Evolutionary conservation across 2,888 invertebrate genomes (phyloP).

Genomic region (Hipparchia sbordonii): DNA sequence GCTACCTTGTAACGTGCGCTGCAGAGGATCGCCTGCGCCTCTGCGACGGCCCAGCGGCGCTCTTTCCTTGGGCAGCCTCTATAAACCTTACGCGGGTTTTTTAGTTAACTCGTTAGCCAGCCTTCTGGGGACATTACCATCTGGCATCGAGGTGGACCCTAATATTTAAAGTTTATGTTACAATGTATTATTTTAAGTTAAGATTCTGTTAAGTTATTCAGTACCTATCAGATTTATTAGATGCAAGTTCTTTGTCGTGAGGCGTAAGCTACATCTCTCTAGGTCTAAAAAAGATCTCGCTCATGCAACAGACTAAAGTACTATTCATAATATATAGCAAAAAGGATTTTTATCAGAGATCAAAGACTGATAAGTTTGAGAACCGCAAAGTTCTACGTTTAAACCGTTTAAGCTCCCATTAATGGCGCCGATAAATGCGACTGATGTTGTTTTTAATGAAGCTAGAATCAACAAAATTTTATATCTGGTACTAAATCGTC

Average conservation of each 20-base stretch:
- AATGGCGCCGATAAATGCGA: slow-evolving; percentile 68
- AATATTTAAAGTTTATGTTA: no score
- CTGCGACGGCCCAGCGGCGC: slow-evolving; percentile 84
- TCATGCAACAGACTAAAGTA: no score
- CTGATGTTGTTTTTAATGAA: slow-evolving; percentile 69
- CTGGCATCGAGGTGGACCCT: no score
- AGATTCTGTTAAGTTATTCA: no score
- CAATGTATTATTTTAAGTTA: no score
- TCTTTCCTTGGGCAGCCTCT: slow-evolving; percentile 80
- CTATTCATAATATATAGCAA: no score
- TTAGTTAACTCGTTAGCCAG: slow-evolving; percentile 82
- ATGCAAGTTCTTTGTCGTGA: no score
- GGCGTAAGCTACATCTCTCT: no score
- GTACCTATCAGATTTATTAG: no score
- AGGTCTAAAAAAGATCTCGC: no score
- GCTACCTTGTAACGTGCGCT: slow-evolving; percentile 78
- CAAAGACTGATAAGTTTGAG: slow-evolving; percentile 31
- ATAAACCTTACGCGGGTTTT: slow-evolving; percentile 72
- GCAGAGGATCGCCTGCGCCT: slow-evolving; percentile 85
- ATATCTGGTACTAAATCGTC: slow-evolving; percentile 30
- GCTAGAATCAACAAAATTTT: slow-evolving; percentile 51
- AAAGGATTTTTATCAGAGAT: no score
- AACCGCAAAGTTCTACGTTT: slow-evolving; percentile 45
- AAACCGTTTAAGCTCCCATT: slow-evolving; percentile 64
- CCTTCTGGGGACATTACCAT: no score